Evolutionary conservation across 2,797 vertebrate species (phyloP), one percentile per base, ranked within the genome.

Genomic region (Acanthurus leucopareius): DNA sequence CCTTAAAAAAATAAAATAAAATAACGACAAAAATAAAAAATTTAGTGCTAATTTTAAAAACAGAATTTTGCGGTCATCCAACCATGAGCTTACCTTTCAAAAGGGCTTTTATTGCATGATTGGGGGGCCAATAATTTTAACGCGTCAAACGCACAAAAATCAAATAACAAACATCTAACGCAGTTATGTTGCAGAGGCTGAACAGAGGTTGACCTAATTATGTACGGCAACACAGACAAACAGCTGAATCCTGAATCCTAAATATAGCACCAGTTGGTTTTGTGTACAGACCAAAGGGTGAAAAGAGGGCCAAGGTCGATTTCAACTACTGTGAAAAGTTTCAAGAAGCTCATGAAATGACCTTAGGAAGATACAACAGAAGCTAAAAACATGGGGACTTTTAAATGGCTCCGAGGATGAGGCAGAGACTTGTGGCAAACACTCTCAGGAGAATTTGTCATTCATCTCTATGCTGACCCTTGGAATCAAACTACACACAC

Each of bases 241-340:
- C 84, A 94, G 92, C 94, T 92, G 90, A 89, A 89, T 87, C 90
- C 89, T 80, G 77, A 89, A 94, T 94, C 93, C 93, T 93, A 93
- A 93, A 93, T 88, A 95, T 97, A 98, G 97, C 97, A 98, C 97
- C 97, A 96, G 90, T 94, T 94, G 94, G 90, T 91, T 88, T 89
- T 89, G 85, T 90, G 87, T 93, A 90, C 64, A 92, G 91, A 83
- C 86, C 85, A 89, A 91, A 86, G 83, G 87, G 87, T 87, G 87
- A 79, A 60, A 83, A 75, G 62, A 35, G 57, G 84, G 78, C 86
- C 68, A 77, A 25, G 73, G 74, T 86, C 74, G 6, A 79, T 79
- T 91, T 86, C 70, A 82, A 86, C 81, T 76, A 73, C 76, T 79
- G 67, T 82, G 74, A 85, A 82, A 60, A 81, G 58, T 60, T 83